Conservation (phyloP, 1,140 invertebrate species). For the Rhopalosiphum padi region DNA sequence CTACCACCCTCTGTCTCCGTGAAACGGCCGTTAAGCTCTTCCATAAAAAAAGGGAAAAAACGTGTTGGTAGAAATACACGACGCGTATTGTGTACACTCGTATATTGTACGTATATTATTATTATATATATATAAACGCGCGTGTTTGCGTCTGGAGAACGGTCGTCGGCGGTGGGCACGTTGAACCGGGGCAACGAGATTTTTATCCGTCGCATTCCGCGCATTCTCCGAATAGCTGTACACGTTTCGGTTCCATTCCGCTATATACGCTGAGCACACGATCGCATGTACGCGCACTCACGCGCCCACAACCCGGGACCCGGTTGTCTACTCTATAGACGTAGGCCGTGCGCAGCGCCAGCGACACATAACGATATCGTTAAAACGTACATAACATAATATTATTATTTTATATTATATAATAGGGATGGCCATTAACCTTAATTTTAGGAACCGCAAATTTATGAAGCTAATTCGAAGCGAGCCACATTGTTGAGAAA, state of each 20-base stretch:
- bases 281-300: background rate
- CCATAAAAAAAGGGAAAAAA: background rate
- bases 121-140: background rate
- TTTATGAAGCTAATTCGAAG: too few relatives aligned
- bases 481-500: too few relatives aligned
- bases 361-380: background rate
- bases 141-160: constrained; percentile 37
- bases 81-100: background rate
- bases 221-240: constrained; percentile 52
- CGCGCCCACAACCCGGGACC: background rate
- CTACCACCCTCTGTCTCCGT: background rate
- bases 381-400: background rate
- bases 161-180: constrained; percentile 47
- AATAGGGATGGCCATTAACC: background rate
- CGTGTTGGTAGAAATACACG: constrained; percentile 24
- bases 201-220: constrained; percentile 56
- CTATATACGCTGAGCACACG: constrained; percentile 20
- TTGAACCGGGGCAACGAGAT: constrained; percentile 57
- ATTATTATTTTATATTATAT: background rate
- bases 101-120: constrained; percentile 9
- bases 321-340: background rate
- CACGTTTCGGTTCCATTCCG: constrained; percentile 52
- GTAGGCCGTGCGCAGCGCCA: background rate
- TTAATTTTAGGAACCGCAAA: too few relatives aligned
- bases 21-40: background rate